These are phyloP conservation scores for Scalopus aquaticus DNA, from an alignment of 2,113 vertebrate genomes.

Conservation along the genomic window DNA sequence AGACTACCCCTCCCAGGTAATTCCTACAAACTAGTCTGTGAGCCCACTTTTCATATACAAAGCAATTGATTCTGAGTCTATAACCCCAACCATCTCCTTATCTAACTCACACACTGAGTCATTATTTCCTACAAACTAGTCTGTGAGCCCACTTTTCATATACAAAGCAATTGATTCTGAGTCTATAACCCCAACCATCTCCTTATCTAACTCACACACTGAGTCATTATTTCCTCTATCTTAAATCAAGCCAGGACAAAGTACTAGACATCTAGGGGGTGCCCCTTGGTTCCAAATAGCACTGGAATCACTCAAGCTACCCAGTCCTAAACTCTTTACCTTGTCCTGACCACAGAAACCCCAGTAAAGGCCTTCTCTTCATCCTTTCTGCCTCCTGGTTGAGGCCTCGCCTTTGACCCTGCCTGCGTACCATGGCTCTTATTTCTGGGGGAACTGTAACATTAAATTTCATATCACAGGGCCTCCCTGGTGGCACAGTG, in stretches of 20 bases:
- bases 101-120: not conserved
- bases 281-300: not conserved
- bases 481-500: no score
- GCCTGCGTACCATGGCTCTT: not conserved
- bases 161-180: not conserved
- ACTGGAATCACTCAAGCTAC: not conserved
- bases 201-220: not conserved
- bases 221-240: not conserved
- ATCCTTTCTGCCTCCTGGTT: not conserved
- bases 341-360: not conserved
- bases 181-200: not conserved
- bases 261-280: not conserved
- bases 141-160: not conserved
- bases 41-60: not conserved
- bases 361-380: not conserved
- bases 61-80: not conserved
- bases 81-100: not conserved
- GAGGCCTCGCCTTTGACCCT: not conserved
- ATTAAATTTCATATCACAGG: not conserved
- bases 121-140: not conserved
- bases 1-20: not conserved
- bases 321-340: not conserved
- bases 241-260: not conserved
- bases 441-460: not conserved
- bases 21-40: not conserved